Evolutionary conservation across 2,888 invertebrate species (phyloP).

Genomic region (Drosophila buzzatii): DNA sequence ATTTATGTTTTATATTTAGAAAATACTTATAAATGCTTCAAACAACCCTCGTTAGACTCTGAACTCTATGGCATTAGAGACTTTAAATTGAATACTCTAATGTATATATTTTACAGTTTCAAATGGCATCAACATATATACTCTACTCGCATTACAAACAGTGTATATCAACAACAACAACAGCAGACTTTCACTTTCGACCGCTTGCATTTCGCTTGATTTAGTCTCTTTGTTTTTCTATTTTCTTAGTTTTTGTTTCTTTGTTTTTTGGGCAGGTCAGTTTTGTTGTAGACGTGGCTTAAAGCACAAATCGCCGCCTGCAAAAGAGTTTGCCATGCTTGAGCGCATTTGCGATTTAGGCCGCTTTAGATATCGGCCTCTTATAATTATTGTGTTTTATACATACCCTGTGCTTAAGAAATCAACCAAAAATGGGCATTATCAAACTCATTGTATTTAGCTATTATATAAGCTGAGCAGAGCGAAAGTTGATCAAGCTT

Average conservation of each 20-base stretch:
- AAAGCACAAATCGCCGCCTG: conserved; percentile 36
- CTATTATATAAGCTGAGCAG: background rate
- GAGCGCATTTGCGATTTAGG: conserved; percentile 76
- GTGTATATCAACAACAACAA: conserved; percentile 24
- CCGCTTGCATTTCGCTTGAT: conserved; percentile 34
- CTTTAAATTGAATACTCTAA: background rate
- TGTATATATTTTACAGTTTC: background rate
- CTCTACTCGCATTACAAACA: background rate
- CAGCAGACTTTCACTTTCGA: conserved; percentile 69
- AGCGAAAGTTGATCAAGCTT: background rate
- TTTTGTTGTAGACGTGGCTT: conserved; percentile 46
- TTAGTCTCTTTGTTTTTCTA: conserved; percentile 10
- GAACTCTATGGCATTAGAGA: too few species aligned
- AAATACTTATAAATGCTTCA: background rate
- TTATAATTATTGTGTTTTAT: conserved; percentile 66
- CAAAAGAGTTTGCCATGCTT: conserved; percentile 53
- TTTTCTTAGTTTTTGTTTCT: background rate
- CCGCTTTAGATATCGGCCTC: conserved; percentile 38
- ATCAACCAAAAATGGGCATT: background rate
- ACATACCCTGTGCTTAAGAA: conserved; percentile 36
- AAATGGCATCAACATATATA: background rate
- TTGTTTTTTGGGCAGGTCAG: conserved; percentile 70
- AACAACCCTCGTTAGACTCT: too few species aligned
- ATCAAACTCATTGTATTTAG: background rate
- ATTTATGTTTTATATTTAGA: too few species aligned